A percentile compares a stretch with the other conserved stretches of the same genome.
Evolutionary conservation across 2,888 invertebrate species (phyloP).

Genomic region (Brachyopa scutellaris): DNA sequence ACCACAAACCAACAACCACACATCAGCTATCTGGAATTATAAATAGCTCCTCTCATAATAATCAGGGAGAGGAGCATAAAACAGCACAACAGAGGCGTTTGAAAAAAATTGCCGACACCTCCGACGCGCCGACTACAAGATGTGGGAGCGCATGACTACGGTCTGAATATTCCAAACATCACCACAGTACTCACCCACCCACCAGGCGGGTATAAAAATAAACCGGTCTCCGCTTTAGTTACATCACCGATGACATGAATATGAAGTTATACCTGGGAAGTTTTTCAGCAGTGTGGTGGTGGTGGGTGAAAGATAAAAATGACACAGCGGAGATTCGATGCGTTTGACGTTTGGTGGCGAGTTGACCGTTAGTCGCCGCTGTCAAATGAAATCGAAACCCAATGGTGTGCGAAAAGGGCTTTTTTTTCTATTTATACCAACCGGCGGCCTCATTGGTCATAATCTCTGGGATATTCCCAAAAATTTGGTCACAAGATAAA

Average conservation of each 20-base stretch:
- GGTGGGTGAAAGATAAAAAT: slow-evolving; percentile 40
- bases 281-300: slow-evolving; percentile 8
- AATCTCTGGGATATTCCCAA: slow-evolving; percentile 13
- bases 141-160: slow-evolving; percentile 37
- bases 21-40: slow-evolving; percentile 59
- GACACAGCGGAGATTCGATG: slow-evolving; percentile 43
- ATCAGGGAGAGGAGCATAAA: slow-evolving; percentile 35
- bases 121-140: slow-evolving; percentile 29
- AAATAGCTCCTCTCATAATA: slow-evolving; percentile 54
- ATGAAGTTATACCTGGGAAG: slow-evolving; percentile 53
- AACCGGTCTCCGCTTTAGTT: slow-evolving; percentile 61
- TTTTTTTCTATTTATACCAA: not conserved
- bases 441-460: not conserved
- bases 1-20: too few species aligned
- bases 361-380: slow-evolving; percentile 40
- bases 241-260: slow-evolving; percentile 66
- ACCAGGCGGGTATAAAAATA: slow-evolving; percentile 61
- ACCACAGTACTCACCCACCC: too few species aligned
- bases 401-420: not conserved
- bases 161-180: slow-evolving; percentile 37
- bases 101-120: slow-evolving; percentile 52
- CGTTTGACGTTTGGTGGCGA: slow-evolving; percentile 55
- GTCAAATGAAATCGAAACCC: slow-evolving; percentile 11
- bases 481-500: slow-evolving; percentile 22
- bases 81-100: slow-evolving; percentile 35